Evolutionary conservation across 2,113 vertebrate species (phyloP), one percentile per base, ranked within the genome.

Genomic region (Actenoides lindsayi): DNA sequence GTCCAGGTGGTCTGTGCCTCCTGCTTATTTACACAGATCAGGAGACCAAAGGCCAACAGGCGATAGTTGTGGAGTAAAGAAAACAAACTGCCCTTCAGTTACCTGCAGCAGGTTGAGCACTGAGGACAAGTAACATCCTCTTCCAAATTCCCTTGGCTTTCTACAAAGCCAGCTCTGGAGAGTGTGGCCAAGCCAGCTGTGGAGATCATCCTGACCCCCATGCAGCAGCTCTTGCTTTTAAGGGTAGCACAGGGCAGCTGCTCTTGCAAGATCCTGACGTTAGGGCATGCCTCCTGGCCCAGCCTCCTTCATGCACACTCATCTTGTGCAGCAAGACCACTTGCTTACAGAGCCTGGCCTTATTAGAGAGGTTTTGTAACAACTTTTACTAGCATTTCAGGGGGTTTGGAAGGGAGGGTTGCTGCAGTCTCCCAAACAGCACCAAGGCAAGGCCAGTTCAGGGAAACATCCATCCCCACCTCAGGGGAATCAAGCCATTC

Each of bases 401-500:
- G 62, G 76, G 44, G 46, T 50, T 78, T 78, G 56, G 85, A 89
- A 86, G 60, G 69, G 59, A 31, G 62, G 62, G 53, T 48, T 73
- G 90, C 80, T 95, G 53, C 63, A 83, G 63, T 42, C 86, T 92
- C 89, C 90, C 73, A 16, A 24, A 46, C 0, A 30, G 76, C 88
- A 68, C 30, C 31, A 18, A 87, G 53, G 69, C 82, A 87, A 94
- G 86, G 90, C 83, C 65, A 82, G 70, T 93, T 95, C 93, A 96
- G 95, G 93, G 95, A 89, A 80, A 88, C 89, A 94, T 44, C 91
- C 79, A 15, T 81, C 89, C 62, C 80, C 6, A 0, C n/a, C 68
- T 65, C 57, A n/a, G 91, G 95, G 95, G 68, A 90, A 57, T 86
- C 71, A 96, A 95, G 92, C 96, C 96, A 96, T 96, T 93, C 88